Percentiles rank a stretch among this genome's conserved stretches.
Evolutionary conservation across 2,888 invertebrate species (phyloP).

Genomic region (Lagria hirta): DNA sequence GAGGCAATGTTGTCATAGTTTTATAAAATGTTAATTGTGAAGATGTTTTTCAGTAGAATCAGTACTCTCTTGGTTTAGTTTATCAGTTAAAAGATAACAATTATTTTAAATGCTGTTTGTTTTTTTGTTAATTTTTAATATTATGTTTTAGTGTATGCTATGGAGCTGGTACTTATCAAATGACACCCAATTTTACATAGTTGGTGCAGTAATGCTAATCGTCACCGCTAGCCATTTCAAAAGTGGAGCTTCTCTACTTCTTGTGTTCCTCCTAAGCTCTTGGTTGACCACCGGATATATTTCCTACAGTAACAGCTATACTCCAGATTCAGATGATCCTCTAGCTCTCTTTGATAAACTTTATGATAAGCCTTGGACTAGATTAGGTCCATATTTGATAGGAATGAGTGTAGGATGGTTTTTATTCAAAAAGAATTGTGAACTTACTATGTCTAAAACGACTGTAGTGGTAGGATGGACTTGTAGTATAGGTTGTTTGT

Average conservation of each 20-base stretch:
- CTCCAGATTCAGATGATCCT: constrained; percentile 77
- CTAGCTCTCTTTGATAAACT: constrained; percentile 84
- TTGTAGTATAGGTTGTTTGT: constrained; percentile 64
- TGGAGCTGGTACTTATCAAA: constrained; percentile 92
- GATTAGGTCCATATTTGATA: constrained; percentile 80
- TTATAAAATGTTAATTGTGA: too few relatives aligned
- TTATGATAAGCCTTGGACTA: constrained; percentile 87
- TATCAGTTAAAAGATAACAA: too few relatives aligned
- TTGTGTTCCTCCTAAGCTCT: constrained; percentile 71
- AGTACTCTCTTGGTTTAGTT: too few relatives aligned
- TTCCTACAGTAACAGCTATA: constrained; percentile 75
- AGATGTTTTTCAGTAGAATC: too few relatives aligned
- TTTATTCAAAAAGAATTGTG: constrained; percentile 78
- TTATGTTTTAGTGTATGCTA: constrained; percentile 73
- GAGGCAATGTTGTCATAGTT: too few relatives aligned
- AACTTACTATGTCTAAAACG: constrained; percentile 71
- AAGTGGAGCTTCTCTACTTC: constrained; percentile 66
- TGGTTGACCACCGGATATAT: constrained; percentile 80
- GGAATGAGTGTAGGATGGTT: constrained; percentile 85
- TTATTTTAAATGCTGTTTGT: too few relatives aligned
- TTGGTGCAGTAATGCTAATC: constrained; percentile 79
- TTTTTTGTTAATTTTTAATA: too few relatives aligned
- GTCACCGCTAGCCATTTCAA: constrained; percentile 81
- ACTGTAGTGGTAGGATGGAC: constrained; percentile 72
- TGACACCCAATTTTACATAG: constrained; percentile 83